A percentile compares a stretch with the other conserved stretches of the same genome.
phyloP scores from a whole-genome alignment of 2,113 vertebrate genomes.

The Chiloscyllium plagiosum region DNA sequence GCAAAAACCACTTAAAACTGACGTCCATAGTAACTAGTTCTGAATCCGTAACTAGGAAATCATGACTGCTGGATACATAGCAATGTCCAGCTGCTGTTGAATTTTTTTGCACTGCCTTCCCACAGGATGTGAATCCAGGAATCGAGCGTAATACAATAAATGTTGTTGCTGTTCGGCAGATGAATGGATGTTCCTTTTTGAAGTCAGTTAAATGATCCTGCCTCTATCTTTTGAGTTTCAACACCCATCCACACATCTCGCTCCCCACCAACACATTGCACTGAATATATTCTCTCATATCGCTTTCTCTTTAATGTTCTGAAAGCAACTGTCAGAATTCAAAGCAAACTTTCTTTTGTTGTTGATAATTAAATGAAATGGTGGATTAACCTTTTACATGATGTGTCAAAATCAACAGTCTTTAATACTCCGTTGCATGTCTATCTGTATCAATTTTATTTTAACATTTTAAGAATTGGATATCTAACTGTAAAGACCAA shows the following conservation, averaged over 20 bases:
- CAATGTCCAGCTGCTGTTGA: neutral
- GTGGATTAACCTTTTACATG: neutral
- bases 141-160: neutral
- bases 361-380: neutral
- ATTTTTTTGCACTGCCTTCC: neutral
- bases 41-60: neutral
- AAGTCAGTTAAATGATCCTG: neutral
- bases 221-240: neutral
- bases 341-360: neutral
- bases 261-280: neutral
- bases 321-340: neutral
- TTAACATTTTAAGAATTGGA: neutral
- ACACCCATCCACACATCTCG: neutral
- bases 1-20: neutral
- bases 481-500: too few species aligned
- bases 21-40: neutral
- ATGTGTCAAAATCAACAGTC: neutral
- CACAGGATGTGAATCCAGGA: neutral
- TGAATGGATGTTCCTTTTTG: neutral
- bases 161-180: neutral
- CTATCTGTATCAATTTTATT: neutral
- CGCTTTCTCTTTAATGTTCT: neutral
- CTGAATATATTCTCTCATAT: neutral
- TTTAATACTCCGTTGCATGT: neutral
- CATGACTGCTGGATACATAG: neutral